Base-by-base conservation (phyloP, 2,797 vertebrate genomes). In the Tadarida brasiliensis region DNA sequence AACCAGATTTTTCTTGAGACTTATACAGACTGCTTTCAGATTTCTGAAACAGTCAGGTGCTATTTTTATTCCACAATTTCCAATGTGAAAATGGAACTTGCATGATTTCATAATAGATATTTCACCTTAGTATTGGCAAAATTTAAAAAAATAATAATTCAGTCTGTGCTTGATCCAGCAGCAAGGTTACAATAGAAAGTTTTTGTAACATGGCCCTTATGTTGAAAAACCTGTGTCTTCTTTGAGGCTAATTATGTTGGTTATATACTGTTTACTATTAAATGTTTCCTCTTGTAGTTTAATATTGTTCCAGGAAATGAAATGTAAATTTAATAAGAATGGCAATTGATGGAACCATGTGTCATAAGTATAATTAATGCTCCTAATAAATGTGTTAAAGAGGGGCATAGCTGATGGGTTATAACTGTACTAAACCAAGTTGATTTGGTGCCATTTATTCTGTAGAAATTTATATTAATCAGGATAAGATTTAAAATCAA, bases 241-340 rank as follows among this genome's bases (percentile, higher is more conserved):
- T 76, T 65, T 68, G 88, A 74, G 82, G 81, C 68, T 95, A 91
- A 88, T 95, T 94, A 59, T 28, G 44, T 84, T 49, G 28, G 47
- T 84, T 94, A 56, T 86, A 70, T 92, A 65, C 93, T 96, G 63
- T 88, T 97, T 93, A 95, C 89, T 97, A 96, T 95, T 94, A 93
- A 95, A n/a, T 26, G 78, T 82, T 78, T 67, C 44, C 39, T 33
- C 33, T 76, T 73, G 82, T 91, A 24, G 74, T 96, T 98, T 95
- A 95, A 95, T 94, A 96, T 80, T 87, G 57, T 71, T 87, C 30
- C 77, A 95, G 96, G 85, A 96, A 98, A 96, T 96, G 89, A 97
- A 97, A 97, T 96, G 87, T 80, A 97, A 96, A 90, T 96, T 97
- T 96, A 97, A 97, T 96, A 86, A 96, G 89, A 90, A 73, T 95